Evolutionary conservation across 1,140 invertebrate species (phyloP).

Genomic region (Papilio machaon): DNA sequence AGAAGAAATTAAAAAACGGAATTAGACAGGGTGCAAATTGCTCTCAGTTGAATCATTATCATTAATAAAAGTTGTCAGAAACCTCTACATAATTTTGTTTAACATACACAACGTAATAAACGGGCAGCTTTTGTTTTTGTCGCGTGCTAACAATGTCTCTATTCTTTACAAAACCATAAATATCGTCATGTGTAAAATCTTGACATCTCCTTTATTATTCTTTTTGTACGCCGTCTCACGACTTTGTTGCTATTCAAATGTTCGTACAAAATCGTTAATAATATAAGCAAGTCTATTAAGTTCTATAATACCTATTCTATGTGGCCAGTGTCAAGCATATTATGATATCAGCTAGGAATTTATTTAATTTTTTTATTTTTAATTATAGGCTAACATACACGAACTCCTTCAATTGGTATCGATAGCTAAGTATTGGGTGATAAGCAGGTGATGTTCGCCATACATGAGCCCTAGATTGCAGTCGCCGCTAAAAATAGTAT

Average conservation of each 20-base stretch:
- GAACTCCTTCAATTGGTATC: not conserved
- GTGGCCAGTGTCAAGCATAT: not conserved
- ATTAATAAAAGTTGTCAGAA: not conserved
- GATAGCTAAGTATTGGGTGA: too few species aligned
- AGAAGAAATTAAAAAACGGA: too few species aligned
- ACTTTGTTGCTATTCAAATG: slow-evolving; percentile 10
- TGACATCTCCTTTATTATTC: slow-evolving; percentile 3
- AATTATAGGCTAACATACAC: not conserved
- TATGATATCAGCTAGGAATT: too few species aligned
- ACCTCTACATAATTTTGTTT: not conserved
- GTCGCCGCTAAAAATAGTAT: too few species aligned
- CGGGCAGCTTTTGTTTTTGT: not conserved
- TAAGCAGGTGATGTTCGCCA: too few species aligned
- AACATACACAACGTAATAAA: not conserved
- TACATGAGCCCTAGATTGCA: too few species aligned
- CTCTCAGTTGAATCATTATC: not conserved
- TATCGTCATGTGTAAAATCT: slow-evolving; percentile 2
- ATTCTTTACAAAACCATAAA: slow-evolving; percentile 7
- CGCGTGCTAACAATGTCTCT: slow-evolving; percentile 20
- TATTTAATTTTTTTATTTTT: not conserved
- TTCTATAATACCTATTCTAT: not conserved
- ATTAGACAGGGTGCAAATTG: too few species aligned
- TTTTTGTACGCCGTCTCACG: not conserved
- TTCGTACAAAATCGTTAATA: not conserved
- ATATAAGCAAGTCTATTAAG: not conserved